Evolutionary conservation across 2,113 vertebrate genomes (phyloP).

Genomic region (Oriolus oriolus): DNA sequence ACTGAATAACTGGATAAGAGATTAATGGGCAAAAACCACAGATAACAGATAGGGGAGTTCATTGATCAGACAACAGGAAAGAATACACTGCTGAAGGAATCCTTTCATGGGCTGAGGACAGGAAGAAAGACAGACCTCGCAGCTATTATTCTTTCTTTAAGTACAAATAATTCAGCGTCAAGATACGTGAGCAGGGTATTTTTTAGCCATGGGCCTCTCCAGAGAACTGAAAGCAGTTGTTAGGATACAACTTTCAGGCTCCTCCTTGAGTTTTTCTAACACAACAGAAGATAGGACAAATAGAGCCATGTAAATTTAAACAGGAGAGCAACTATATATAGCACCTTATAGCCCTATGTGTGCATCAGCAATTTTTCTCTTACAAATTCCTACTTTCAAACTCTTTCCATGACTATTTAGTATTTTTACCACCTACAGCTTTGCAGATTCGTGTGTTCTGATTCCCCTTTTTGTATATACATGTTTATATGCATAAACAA

Average conservation of each 20-base stretch:
- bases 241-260: neutral
- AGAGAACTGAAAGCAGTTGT: neutral
- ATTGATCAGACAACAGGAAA: neutral
- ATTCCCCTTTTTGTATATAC: neutral
- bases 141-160: slow-evolving; percentile 17
- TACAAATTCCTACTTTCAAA: neutral
- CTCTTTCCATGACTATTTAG: neutral
- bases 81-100: neutral
- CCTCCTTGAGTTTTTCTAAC: neutral
- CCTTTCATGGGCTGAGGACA: neutral
- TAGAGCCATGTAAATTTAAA: neutral
- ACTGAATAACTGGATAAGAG: neutral
- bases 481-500: neutral
- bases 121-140: neutral
- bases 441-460: neutral
- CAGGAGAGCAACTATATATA: neutral
- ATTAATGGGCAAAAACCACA: neutral
- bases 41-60: neutral
- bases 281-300: neutral
- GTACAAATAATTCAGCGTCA: neutral
- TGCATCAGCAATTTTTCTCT: neutral
- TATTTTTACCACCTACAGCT: neutral
- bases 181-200: neutral
- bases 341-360: neutral
- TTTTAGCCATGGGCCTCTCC: neutral